phyloP scores from a whole-genome alignment of 2,113 vertebrate genomes.

The Bungarus multicinctus region DNA sequence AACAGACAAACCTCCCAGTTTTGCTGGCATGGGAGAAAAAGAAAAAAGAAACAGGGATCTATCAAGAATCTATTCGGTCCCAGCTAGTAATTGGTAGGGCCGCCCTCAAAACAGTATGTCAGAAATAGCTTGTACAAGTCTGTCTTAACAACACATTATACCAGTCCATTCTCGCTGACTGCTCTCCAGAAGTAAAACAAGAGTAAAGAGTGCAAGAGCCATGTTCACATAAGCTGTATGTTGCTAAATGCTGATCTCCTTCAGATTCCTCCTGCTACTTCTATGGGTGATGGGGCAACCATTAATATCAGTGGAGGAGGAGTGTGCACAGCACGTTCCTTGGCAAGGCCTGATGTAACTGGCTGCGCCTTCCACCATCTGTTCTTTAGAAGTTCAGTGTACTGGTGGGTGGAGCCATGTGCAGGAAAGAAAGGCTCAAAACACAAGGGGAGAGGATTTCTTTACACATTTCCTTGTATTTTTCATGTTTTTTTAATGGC shows the following conservation, averaged over 20 bases:
- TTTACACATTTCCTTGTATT: neutral
- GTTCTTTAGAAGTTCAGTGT: conserved; percentile 15
- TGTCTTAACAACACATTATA: neutral
- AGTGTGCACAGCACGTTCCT: conserved; percentile 26
- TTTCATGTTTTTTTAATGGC: neutral
- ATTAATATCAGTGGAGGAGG: conserved; percentile 3
- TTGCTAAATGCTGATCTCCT: neutral
- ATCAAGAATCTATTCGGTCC: no score
- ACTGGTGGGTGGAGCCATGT: conserved; percentile 18
- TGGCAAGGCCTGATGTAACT: conserved; percentile 4
- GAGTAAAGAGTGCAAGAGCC: neutral
- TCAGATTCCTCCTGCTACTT: neutral
- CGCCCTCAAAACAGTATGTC: neutral
- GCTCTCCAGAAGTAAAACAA: no score
- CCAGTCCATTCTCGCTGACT: neutral
- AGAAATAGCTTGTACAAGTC: neutral
- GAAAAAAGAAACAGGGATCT: neutral
- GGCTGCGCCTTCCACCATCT: conserved; percentile 28
- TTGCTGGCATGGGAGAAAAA: neutral
- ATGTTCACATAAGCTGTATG: neutral
- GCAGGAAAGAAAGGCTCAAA: conserved; percentile 1
- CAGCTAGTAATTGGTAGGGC: neutral
- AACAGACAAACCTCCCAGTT: neutral
- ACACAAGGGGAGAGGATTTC: neutral
- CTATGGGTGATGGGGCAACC: neutral